Conservation (phyloP, 2,113 vertebrate genomes). For the Petromus typicus region DNA sequence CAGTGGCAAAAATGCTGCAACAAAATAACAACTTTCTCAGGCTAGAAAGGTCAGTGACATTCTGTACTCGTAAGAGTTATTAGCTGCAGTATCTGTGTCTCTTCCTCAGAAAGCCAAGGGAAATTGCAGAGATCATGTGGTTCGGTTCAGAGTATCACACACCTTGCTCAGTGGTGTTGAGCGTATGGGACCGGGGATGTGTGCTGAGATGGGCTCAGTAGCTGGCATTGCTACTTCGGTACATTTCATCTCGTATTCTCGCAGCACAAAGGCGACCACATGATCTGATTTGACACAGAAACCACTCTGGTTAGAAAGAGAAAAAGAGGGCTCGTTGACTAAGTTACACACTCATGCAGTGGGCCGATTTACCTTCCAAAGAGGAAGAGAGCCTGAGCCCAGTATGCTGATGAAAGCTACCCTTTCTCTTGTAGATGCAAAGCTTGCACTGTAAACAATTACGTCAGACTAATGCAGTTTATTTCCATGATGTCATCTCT, state of each 20-base stretch:
- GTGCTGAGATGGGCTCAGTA: too few relatives aligned
- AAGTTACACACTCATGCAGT: background rate
- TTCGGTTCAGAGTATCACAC: background rate
- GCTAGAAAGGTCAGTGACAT: background rate
- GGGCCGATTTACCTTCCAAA: background rate
- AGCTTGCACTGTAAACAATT: conserved; percentile 10
- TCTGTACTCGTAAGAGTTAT: background rate
- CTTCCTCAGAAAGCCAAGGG: background rate
- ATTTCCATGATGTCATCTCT: conserved; percentile 55
- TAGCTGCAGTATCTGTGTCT: background rate
- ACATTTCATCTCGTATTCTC: background rate
- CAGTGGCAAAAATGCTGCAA: background rate
- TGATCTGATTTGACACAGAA: background rate
- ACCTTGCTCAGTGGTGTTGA: fast-evolving
- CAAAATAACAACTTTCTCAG: background rate
- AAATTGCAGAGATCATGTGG: background rate
- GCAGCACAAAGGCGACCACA: background rate
- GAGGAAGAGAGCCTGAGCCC: background rate
- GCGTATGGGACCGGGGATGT: fast-evolving
- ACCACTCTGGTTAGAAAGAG: background rate
- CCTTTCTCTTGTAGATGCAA: background rate
- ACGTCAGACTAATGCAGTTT: background rate
- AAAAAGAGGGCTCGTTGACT: background rate
- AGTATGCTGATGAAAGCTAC: background rate
- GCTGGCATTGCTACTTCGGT: fast-evolving